Conservation (phyloP, 2,113 vertebrate genomes). For the Antechinus stuartii region DNA sequence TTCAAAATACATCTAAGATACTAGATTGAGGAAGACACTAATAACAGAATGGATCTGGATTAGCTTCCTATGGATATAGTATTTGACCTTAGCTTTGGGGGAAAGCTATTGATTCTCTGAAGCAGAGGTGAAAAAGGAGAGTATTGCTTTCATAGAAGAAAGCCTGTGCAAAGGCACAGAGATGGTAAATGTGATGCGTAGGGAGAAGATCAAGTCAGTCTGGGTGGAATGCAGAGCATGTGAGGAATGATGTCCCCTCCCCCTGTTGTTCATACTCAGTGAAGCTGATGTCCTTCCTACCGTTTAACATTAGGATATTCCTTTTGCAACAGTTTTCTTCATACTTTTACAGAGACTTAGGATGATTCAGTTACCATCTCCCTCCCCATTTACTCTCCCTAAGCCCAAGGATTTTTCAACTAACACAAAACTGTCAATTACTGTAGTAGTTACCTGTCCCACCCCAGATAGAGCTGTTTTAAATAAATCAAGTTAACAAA, state of each 20-base stretch:
- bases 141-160: too few relatives aligned
- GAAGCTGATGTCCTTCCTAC: neutral
- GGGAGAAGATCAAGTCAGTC: neutral
- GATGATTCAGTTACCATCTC: neutral
- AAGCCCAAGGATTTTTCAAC: neutral
- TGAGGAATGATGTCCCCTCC: neutral
- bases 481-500: neutral
- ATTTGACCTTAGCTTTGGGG: neutral
- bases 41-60: neutral
- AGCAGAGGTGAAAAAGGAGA: neutral
- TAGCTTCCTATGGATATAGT: neutral
- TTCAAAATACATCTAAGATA: neutral
- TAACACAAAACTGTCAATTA: neutral
- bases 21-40: neutral
- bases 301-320: neutral
- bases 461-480: neutral
- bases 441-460: neutral
- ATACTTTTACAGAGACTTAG: neutral
- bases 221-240: neutral
- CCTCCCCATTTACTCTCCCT: neutral
- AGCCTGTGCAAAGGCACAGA: neutral
- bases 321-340: neutral
- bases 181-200: neutral
- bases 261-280: neutral
- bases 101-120: neutral